Percentiles rank a stretch among this genome's conserved stretches.
These are phyloP conservation scores for Reticulitermes speratus DNA, from an alignment of 1,140 invertebrate species.

Conservation along the genomic window DNA sequence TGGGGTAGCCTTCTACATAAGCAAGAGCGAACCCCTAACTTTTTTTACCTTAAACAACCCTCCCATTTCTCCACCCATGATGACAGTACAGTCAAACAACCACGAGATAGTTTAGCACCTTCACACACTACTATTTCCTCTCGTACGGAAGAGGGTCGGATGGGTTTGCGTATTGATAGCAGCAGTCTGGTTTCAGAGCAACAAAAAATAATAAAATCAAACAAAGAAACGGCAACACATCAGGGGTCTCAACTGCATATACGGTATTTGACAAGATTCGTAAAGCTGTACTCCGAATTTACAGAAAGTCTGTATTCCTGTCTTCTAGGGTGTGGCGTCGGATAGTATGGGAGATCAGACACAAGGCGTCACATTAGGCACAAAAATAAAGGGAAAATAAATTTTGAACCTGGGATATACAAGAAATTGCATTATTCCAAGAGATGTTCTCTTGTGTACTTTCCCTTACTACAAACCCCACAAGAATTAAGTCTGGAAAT, in stretches of 20 bases:
- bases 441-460: too few species aligned
- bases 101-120: slow-evolving; percentile 14
- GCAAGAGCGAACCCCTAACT: neutral
- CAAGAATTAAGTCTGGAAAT: too few species aligned
- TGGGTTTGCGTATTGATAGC: neutral
- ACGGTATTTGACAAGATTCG: too few species aligned
- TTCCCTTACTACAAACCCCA: too few species aligned
- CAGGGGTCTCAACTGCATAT: neutral
- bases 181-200: neutral
- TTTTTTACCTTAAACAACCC: neutral
- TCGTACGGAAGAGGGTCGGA: neutral
- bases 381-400: too few species aligned
- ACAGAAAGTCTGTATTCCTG: too few species aligned
- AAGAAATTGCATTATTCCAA: too few species aligned
- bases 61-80: neutral
- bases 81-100: slow-evolving; percentile 15
- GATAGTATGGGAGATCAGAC: too few species aligned
- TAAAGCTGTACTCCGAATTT: too few species aligned
- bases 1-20: neutral
- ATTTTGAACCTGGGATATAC: too few species aligned
- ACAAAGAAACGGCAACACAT: neutral
- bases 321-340: too few species aligned
- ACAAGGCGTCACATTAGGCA: too few species aligned
- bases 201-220: neutral
- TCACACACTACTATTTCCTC: neutral